Evolutionary conservation across 1,140 invertebrate genomes (phyloP).

Genomic region (Bombus waltoni): DNA sequence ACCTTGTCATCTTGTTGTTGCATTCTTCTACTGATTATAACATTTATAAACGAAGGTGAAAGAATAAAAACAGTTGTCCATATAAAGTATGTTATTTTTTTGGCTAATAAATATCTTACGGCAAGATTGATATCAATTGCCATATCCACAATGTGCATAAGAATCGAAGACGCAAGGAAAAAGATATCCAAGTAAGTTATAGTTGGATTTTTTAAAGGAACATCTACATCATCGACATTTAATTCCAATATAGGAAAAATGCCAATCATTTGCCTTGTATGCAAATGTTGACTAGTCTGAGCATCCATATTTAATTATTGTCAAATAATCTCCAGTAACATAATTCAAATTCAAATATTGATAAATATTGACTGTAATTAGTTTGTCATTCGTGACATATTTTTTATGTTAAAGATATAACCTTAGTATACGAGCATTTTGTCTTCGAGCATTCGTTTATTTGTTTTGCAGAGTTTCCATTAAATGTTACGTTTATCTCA

Average conservation of each 20-base stretch:
- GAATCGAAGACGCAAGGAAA: constrained; percentile 79
- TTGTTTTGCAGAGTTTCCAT: background rate
- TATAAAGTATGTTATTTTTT: constrained; percentile 78
- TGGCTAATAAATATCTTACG: constrained; percentile 76
- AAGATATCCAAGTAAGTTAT: constrained; percentile 81
- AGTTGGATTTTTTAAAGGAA: constrained; percentile 71
- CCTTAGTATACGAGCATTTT: background rate
- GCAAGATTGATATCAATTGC: constrained; percentile 83
- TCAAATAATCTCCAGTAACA: constrained; percentile 1
- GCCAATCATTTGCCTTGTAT: constrained; percentile 31
- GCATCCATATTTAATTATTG: constrained; percentile 32
- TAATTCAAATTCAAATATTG: background rate
- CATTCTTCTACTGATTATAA: constrained; percentile 83
- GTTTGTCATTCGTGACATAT: background rate
- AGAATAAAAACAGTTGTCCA: constrained; percentile 82
- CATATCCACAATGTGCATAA: constrained; percentile 82
- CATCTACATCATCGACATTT: constrained; percentile 65
- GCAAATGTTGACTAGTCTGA: background rate
- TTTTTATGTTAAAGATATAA: constrained; percentile 5
- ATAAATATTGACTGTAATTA: background rate
- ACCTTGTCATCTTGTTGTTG: constrained; percentile 79
- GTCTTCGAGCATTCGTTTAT: background rate
- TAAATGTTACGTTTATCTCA: background rate
- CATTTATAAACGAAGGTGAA: constrained; percentile 83
- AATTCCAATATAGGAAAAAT: constrained; percentile 51